A percentile compares a stretch with the other conserved stretches of the same genome.
Conservation (phyloP, 2,888 invertebrate genomes). For the Oscheius sp. region DNA sequence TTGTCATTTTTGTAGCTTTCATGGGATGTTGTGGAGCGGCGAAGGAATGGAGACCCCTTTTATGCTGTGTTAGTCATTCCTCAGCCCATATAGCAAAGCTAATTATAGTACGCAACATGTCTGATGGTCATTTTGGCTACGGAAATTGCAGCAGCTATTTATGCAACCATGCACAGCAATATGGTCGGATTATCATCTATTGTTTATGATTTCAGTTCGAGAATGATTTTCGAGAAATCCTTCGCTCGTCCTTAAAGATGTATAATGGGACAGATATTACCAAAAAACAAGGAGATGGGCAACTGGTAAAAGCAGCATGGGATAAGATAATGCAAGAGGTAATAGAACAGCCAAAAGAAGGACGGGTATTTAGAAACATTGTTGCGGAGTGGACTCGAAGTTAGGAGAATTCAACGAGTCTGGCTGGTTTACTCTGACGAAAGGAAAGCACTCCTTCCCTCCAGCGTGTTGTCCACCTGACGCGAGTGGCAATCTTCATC, state of each 20-base stretch:
- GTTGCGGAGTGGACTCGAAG: constrained; percentile 69
- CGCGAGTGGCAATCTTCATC: constrained; percentile 55
- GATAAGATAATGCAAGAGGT: constrained; percentile 70
- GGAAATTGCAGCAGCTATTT: constrained; percentile 68
- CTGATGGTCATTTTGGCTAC: constrained; percentile 68
- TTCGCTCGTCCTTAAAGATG: constrained; percentile 64
- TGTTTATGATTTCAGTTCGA: constrained; percentile 57
- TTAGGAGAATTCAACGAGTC: constrained; percentile 66
- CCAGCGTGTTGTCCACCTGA: constrained; percentile 68
- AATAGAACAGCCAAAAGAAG: not conserved
- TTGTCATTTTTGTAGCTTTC: constrained; percentile 68
- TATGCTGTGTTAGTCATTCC: constrained; percentile 62
- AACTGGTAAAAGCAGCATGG: constrained; percentile 68
- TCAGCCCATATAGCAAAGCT: not conserved
- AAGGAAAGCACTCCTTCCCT: constrained; percentile 59
- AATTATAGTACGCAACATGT: constrained; percentile 67
- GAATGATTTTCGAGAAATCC: constrained; percentile 67
- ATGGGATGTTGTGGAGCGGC: constrained; percentile 69
- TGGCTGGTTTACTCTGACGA: constrained; percentile 62
- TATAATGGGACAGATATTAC: constrained; percentile 67
- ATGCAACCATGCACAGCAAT: constrained; percentile 67
- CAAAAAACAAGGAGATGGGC: constrained; percentile 30
- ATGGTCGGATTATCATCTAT: constrained; percentile 48
- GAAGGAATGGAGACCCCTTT: constrained; percentile 69
- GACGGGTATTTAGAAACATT: constrained; percentile 52